Percentiles rank a stretch among this genome's conserved stretches.
Evolutionary conservation across 1,140 invertebrate genomes (phyloP).

Genomic region (Myzus persicae): DNA sequence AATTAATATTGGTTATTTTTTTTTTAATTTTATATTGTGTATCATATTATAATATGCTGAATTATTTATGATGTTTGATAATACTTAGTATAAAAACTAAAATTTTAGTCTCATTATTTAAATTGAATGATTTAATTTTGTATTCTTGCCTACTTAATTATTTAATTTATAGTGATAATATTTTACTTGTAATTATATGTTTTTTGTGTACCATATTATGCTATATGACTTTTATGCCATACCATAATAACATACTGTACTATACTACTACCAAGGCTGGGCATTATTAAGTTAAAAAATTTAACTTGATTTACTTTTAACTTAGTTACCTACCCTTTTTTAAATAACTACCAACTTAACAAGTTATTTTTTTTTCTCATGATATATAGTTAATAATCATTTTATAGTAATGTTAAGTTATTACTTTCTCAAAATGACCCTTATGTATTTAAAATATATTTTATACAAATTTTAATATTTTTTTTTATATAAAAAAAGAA

Average conservation of each 20-base stretch:
- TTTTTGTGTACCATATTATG: background rate
- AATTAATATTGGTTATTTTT: background rate
- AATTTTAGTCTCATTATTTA: background rate
- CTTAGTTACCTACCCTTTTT: background rate
- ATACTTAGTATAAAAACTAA: background rate
- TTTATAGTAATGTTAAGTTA: too few species aligned
- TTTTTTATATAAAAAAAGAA: too few species aligned
- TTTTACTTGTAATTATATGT: background rate
- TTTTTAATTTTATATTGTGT: background rate
- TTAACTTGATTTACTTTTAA: background rate
- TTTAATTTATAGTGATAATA: background rate
- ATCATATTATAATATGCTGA: background rate
- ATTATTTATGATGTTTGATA: background rate
- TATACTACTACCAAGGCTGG: background rate
- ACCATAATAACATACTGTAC: too few species aligned
- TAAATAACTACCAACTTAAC: too few species aligned
- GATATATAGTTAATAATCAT: too few species aligned
- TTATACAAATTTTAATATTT: background rate
- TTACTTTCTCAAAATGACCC: too few species aligned
- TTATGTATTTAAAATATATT: background rate
- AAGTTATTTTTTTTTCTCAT: too few species aligned
- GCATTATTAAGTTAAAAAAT: background rate
- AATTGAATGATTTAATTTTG: background rate
- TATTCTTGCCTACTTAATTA: constrained; percentile 1
- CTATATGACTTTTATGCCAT: too few species aligned